A percentile compares a stretch with the other conserved stretches of the same genome.
These are phyloP conservation scores for Julus scanicus DNA, from an alignment of 2,888 invertebrate species.

Conservation along the genomic window DNA sequence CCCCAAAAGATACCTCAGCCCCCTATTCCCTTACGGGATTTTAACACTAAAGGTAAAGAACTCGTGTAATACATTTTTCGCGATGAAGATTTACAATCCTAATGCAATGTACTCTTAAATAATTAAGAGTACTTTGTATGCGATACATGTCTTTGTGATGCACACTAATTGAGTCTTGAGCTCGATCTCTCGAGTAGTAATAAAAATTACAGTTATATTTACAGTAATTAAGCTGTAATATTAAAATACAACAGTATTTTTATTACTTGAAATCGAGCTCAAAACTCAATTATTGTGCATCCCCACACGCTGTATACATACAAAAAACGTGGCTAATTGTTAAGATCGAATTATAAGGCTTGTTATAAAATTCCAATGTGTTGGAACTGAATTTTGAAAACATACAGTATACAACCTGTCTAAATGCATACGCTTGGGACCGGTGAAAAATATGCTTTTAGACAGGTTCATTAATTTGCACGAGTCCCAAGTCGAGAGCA, in stretches of 20 bases:
- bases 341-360: not conserved
- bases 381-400: slow-evolving; percentile 10
- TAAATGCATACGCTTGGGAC: not conserved
- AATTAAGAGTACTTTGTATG: too few relatives aligned
- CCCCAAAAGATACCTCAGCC: not conserved
- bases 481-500: too few relatives aligned
- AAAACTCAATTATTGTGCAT: not conserved
- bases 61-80: not conserved
- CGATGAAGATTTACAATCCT: not conserved
- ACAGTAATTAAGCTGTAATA: not conserved
- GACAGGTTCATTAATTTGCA: too few relatives aligned
- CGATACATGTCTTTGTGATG: not conserved
- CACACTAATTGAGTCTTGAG: not conserved
- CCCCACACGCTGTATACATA: too few relatives aligned
- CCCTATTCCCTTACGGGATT: not conserved
- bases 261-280: not conserved
- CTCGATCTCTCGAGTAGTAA: not conserved
- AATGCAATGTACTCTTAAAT: not conserved
- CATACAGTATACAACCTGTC: not conserved
- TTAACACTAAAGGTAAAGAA: not conserved
- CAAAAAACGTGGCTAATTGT: too few relatives aligned
- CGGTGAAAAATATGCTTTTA: too few relatives aligned
- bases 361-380: not conserved
- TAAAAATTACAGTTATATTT: not conserved
- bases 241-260: not conserved